Evolutionary conservation across 2,888 invertebrate genomes (phyloP).

Genomic region (Chouioia cunea): DNA sequence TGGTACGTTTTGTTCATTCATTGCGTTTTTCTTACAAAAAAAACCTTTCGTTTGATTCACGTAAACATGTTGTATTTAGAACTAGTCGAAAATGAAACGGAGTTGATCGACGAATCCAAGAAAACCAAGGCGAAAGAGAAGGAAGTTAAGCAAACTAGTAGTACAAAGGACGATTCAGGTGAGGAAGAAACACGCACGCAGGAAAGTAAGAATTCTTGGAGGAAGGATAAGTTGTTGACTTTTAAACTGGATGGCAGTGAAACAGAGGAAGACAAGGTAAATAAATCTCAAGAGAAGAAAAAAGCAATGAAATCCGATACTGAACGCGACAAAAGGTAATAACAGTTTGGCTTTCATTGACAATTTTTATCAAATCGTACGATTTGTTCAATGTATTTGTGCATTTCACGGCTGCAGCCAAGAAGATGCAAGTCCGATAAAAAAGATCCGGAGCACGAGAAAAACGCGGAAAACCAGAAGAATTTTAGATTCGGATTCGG

Average conservation of each 20-base stretch:
- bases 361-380: conserved; percentile 3
- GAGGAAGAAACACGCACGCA: conserved; percentile 34
- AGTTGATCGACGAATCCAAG: not conserved
- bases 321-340: conserved; percentile 48
- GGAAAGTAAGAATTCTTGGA: conserved; percentile 50
- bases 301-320: conserved; percentile 46
- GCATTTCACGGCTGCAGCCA: not conserved
- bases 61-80: conserved; percentile 14
- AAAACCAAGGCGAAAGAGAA: not conserved
- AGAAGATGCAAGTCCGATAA: conserved; percentile 35
- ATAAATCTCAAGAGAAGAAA: conserved; percentile 48
- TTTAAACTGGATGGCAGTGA: conserved; percentile 59
- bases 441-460: conserved; percentile 37
- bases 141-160: conserved; percentile 30
- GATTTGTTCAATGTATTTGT: not conserved
- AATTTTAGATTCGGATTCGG: conserved; percentile 59
- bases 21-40: too few species aligned
- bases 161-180: conserved; percentile 41
- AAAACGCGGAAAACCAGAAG: conserved; percentile 50
- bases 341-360: not conserved
- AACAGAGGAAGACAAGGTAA: conserved; percentile 54
- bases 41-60: not conserved
- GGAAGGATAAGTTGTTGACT: conserved; percentile 57
- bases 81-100: conserved; percentile 7
- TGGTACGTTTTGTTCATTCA: conserved; percentile 32